Conservation (phyloP, 2,113 vertebrate genomes). For the Clarias macrocephalus region DNA sequence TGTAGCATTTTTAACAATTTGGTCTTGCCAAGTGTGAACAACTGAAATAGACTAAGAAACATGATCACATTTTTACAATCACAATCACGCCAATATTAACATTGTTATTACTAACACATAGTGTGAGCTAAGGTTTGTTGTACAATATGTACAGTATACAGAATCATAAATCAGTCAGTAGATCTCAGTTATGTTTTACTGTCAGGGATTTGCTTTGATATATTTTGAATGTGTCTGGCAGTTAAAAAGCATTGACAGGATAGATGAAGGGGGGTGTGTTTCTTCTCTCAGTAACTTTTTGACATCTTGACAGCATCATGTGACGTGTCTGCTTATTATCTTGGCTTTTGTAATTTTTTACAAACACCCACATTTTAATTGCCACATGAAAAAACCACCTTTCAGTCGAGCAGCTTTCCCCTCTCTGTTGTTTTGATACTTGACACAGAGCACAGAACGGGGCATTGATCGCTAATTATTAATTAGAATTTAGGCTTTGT, state of each 20-base stretch:
- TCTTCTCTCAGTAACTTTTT: constrained; percentile 42
- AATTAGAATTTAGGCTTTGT: constrained; percentile 55
- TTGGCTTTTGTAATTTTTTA: constrained; percentile 47
- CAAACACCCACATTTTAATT: constrained; percentile 52
- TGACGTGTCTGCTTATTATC: constrained; percentile 40
- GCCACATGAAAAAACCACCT: constrained; percentile 44
- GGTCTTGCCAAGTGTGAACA: too few species aligned
- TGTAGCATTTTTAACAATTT: neutral
- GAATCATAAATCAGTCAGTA: neutral
- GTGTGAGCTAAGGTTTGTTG: neutral
- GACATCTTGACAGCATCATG: constrained; percentile 47
- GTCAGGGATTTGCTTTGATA: constrained; percentile 5
- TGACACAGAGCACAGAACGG: constrained; percentile 47
- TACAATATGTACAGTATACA: neutral
- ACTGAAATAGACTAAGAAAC: neutral
- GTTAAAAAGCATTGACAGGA: constrained; percentile 10
- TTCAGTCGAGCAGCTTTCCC: constrained; percentile 38
- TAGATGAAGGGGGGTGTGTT: neutral
- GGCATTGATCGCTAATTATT: constrained; percentile 57
- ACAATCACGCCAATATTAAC: neutral
- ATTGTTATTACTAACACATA: neutral
- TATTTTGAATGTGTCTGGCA: constrained; percentile 21
- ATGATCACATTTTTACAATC: neutral
- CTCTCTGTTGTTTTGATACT: constrained; percentile 37
- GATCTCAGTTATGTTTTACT: constrained; percentile 8